Base-by-base conservation (phyloP, 35 echinoderm and acorn worm species). In the Apostichopus japonicus region DNA sequence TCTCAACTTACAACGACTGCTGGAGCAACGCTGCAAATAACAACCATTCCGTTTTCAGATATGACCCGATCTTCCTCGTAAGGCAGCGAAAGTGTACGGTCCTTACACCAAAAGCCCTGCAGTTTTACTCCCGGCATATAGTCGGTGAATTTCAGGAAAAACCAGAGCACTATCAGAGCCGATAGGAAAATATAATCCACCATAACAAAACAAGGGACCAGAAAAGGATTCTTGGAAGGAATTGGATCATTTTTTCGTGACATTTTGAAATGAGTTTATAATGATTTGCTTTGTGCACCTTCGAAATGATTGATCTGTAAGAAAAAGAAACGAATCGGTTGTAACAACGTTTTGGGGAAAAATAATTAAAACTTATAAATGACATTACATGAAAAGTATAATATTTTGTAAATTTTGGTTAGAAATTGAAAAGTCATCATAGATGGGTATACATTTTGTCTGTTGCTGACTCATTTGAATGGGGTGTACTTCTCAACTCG, bases 111-210 rank as follows among this genome's bases (percentile, higher is more conserved):
- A 63, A 94, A 94, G 6, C 93, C 93, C 24, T 65, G 88, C 63
- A 73, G 9, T 21, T 44, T 78, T 17, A 87, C 61, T 27, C 54
- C 59, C 6, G 93, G 93, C 33, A 94, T 62, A 65, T 91, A 91
- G 51, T 92, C 79, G 11, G 93, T 94, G 65, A 94, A 94, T 24
- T 76, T 56, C 62, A 94, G 93, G 59, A 94, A 90, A 90, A 94
- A 94, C 93, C 88, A 94, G 17, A 94, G 65, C 0, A 94, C 93
- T 78, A 91, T 80, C 15, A 94, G 72, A 54, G 77, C 93, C 16
- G 93, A 81, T 52, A 94, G 57, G 88, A 81, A 91, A 58, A 94
- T 75, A 53, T 94, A 94, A 77, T 94, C 93, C 59, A 94, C 93
- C 5, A 90, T 33, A 58, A 94, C 88, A 73, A 94, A 94, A 77